phyloP scores from a whole-genome alignment of 1,140 invertebrate genomes.

The Papilio xuthus region DNA sequence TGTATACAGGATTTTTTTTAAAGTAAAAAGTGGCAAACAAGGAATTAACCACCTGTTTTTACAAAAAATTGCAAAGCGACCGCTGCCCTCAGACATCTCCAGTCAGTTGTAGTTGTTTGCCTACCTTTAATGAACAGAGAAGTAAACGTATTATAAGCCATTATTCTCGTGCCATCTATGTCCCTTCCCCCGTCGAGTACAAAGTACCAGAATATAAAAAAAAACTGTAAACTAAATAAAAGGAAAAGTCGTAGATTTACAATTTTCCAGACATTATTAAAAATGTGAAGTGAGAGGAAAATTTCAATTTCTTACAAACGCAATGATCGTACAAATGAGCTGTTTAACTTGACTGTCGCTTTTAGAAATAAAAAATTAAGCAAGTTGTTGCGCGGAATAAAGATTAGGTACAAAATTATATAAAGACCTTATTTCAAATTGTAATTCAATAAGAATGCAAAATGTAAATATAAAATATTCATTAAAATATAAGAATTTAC shows the following conservation, averaged over 20 bases:
- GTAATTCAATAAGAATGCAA: neutral
- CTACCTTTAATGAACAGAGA: no score
- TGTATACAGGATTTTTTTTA: no score
- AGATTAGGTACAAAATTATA: slow-evolving; percentile 8
- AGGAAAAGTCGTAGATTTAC: neutral
- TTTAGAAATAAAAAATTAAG: neutral
- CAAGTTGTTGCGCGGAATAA: neutral
- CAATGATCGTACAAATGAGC: neutral
- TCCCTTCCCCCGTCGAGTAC: no score
- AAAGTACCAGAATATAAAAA: neutral
- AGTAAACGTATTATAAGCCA: no score
- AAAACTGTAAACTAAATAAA: no score
- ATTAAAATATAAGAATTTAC: slow-evolving; percentile 4
- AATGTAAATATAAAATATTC: neutral
- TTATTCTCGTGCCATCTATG: no score
- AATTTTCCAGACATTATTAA: neutral
- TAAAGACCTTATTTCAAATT: neutral
- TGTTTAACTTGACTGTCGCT: neutral
- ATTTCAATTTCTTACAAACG: neutral
- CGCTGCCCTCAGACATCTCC: no score
- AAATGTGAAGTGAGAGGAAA: neutral
- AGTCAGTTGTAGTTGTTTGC: no score
- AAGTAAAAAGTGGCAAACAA: no score
- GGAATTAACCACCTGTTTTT: no score
- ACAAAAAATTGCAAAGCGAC: no score